Evolutionary conservation across 2,113 vertebrate species (phyloP).

Genomic region (Sula dactylatra): DNA sequence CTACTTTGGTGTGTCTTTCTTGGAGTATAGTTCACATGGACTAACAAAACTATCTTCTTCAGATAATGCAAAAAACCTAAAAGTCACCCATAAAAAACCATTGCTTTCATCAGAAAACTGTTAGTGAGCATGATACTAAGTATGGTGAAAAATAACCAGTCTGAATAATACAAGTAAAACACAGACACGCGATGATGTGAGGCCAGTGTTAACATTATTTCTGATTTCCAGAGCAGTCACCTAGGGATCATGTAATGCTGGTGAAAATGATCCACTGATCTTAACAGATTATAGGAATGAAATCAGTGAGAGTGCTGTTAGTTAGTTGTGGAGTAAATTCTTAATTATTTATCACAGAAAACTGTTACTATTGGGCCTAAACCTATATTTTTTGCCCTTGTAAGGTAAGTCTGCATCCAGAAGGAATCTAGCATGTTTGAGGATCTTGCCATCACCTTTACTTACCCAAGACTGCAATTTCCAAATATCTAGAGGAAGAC

Average conservation of each 20-base stretch:
- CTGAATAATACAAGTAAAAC: not conserved
- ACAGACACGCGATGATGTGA: not conserved
- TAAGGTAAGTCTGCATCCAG: not conserved
- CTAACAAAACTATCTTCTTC: not conserved
- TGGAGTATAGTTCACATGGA: not conserved
- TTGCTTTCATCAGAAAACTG: not conserved
- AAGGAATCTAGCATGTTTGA: not conserved
- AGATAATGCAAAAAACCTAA: not conserved
- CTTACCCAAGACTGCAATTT: not conserved
- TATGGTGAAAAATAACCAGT: not conserved
- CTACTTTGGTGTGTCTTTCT: not conserved
- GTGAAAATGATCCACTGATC: not conserved
- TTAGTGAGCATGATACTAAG: not conserved
- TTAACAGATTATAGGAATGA: not conserved
- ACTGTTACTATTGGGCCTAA: not conserved
- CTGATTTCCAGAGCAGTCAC: not conserved
- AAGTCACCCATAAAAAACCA: not conserved
- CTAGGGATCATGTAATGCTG: not conserved
- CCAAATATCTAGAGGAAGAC: not conserved
- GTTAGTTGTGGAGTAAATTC: not conserved
- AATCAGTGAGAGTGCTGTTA: not conserved
- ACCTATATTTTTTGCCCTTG: not conserved
- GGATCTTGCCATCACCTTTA: not conserved
- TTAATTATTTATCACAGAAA: not conserved
- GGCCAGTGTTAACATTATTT: not conserved